Percentiles rank a stretch among this genome's conserved stretches.
These are phyloP conservation scores for Suncus etruscus DNA, from an alignment of 2,113 vertebrate species.

Conservation along the genomic window DNA sequence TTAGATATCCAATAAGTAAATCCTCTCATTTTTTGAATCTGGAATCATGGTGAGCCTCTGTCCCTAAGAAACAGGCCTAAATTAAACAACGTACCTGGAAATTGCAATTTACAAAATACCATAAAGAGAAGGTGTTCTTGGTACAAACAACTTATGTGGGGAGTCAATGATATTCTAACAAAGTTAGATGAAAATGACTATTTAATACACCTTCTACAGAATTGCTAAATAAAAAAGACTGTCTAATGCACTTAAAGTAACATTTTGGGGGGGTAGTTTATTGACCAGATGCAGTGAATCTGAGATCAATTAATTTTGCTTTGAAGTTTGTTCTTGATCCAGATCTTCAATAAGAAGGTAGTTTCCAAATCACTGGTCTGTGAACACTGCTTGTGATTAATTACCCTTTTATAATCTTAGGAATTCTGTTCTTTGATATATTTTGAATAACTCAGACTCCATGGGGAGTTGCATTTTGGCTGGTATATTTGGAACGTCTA, in stretches of 20 bases:
- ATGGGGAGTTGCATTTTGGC: slow-evolving; percentile 89
- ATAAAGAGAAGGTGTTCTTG: neutral
- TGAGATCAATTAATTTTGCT: slow-evolving; percentile 87
- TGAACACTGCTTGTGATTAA: slow-evolving; percentile 90
- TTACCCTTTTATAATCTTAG: slow-evolving; percentile 90
- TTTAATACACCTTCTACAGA: slow-evolving; percentile 21
- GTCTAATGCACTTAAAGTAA: slow-evolving; percentile 72
- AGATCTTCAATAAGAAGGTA: slow-evolving; percentile 88
- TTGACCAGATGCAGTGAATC: slow-evolving; percentile 85
- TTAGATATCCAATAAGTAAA: neutral
- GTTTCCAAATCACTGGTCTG: slow-evolving; percentile 89
- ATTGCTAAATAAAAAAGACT: slow-evolving; percentile 77
- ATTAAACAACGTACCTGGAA: neutral
- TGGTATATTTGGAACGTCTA: slow-evolving; percentile 91
- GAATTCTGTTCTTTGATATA: slow-evolving; percentile 88
- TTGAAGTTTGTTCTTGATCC: slow-evolving; percentile 89
- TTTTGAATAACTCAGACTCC: slow-evolving; percentile 89
- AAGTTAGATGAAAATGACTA: slow-evolving; percentile 47
- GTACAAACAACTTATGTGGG: neutral
- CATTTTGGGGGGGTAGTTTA: slow-evolving; percentile 83
- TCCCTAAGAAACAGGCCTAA: slow-evolving; percentile 19
- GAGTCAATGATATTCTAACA: neutral
- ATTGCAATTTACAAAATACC: neutral
- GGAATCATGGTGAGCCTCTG: neutral
- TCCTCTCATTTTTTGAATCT: slow-evolving; percentile 12